Conservation (phyloP, 2,113 vertebrate genomes). For the Drymodes brunneopygia region DNA sequence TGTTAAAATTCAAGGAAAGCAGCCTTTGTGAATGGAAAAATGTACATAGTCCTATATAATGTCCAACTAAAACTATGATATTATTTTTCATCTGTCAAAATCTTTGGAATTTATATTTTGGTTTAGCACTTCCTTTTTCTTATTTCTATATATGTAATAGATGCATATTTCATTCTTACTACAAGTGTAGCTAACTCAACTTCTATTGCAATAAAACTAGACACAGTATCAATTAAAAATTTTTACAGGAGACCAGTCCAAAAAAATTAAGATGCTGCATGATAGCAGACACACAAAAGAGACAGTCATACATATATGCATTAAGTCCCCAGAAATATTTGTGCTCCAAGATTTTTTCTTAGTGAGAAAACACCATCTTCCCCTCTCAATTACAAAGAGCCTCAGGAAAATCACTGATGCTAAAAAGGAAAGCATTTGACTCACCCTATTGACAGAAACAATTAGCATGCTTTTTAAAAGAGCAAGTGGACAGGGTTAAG, state of each 20-base stretch:
- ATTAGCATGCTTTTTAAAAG: neutral
- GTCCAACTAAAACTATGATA: neutral
- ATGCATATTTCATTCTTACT: neutral
- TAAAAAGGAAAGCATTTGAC: neutral
- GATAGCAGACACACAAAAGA: neutral
- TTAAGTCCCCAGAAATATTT: neutral
- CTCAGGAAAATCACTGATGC: neutral
- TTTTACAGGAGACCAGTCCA: neutral
- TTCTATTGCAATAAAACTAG: neutral
- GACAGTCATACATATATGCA: neutral
- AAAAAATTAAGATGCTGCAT: neutral
- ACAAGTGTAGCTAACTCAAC: neutral
- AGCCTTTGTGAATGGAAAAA: neutral
- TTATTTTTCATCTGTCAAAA: neutral
- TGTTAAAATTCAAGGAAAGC: neutral
- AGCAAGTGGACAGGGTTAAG: neutral
- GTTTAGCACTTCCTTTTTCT: neutral
- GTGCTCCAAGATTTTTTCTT: neutral
- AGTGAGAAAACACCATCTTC: neutral
- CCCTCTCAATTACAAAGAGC: neutral
- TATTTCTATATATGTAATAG: neutral
- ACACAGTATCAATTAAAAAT: neutral
- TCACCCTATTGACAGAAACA: neutral
- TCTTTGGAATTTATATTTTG: neutral
- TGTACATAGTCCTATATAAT: neutral